These are phyloP conservation scores for Orthosia gothica DNA, from an alignment of 2,888 invertebrate species.

Conservation along the genomic window DNA sequence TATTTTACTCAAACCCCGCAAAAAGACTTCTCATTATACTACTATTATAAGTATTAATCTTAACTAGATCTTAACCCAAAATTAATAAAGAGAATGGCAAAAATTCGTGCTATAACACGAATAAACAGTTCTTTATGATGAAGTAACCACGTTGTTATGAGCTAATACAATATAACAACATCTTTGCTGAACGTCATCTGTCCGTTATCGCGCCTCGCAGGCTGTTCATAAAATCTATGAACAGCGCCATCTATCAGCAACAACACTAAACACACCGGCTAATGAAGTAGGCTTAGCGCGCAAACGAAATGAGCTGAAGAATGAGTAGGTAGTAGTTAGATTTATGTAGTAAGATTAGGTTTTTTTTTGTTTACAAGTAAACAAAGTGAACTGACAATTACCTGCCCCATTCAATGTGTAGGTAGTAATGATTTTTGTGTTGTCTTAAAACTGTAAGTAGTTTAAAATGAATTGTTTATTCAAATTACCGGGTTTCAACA, in stretches of 20 bases:
- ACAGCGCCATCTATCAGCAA: conserved; percentile 36
- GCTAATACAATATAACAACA: conserved; percentile 7
- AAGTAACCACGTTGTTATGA: background rate
- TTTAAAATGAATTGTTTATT: background rate
- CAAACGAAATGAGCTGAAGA: background rate
- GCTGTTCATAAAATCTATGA: conserved; percentile 8
- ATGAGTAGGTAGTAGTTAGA: too few relatives aligned
- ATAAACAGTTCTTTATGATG: conserved; percentile 13
- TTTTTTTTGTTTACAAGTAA: background rate
- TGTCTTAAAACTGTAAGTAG: background rate
- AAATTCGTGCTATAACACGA: conserved; percentile 3
- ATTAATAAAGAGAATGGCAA: background rate
- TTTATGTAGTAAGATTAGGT: background rate
- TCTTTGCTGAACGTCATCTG: conserved; percentile 2
- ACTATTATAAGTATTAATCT: background rate
- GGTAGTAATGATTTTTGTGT: background rate
- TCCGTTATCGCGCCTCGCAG: conserved; percentile 43
- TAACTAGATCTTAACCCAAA: background rate
- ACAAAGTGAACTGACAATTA: too few relatives aligned
- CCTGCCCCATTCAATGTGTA: too few relatives aligned
- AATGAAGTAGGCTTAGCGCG: conserved; percentile 1
- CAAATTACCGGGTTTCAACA: too few relatives aligned
- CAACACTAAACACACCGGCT: conserved; percentile 7
- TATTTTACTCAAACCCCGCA: background rate
- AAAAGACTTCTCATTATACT: background rate